A percentile compares a stretch with the other conserved stretches of the same genome.
Evolutionary conservation across 2,888 invertebrate genomes (phyloP).

Genomic region (Nomada fabriciana): DNA sequence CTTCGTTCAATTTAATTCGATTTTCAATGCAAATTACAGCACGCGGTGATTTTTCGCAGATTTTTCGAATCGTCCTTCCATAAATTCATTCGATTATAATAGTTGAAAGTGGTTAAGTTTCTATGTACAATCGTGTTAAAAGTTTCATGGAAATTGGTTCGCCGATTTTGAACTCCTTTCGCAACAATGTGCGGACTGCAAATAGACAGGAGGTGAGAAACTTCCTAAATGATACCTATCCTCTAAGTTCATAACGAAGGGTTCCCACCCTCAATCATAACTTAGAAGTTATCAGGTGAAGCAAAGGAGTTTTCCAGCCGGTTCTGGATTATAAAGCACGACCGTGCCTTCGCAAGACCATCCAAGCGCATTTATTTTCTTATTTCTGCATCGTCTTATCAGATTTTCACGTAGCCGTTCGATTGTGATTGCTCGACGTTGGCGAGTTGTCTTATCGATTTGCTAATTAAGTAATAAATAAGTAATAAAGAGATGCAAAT

Average conservation of each 20-base stretch:
- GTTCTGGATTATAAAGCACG: constrained; percentile 14
- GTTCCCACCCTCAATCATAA: constrained; percentile 56
- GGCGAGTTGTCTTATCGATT: background rate
- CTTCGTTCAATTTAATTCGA: no score
- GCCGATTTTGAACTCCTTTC: constrained; percentile 19
- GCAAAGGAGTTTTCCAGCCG: constrained; percentile 36
- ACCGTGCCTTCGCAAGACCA: background rate
- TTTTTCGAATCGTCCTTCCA: background rate
- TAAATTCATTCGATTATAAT: background rate
- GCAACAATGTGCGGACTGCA: constrained; percentile 31
- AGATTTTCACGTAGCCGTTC: constrained; percentile 23
- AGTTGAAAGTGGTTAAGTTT: constrained; percentile 8
- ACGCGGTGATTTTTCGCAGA: no score
- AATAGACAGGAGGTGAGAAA: constrained; percentile 52
- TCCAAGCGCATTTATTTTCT: constrained; percentile 2
- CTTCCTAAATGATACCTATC: constrained; percentile 55
- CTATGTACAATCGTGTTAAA: background rate
- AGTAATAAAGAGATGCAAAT: no score
- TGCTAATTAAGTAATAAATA: no score
- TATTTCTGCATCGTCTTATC: constrained; percentile 10
- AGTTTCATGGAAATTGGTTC: constrained; percentile 48
- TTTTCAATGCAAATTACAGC: no score
- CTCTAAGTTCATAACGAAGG: constrained; percentile 53
- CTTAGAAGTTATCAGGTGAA: constrained; percentile 45
- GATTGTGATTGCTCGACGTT: constrained; percentile 4